phyloP scores from a whole-genome alignment of 2,113 vertebrate genomes.

The Silurus meridionalis region DNA sequence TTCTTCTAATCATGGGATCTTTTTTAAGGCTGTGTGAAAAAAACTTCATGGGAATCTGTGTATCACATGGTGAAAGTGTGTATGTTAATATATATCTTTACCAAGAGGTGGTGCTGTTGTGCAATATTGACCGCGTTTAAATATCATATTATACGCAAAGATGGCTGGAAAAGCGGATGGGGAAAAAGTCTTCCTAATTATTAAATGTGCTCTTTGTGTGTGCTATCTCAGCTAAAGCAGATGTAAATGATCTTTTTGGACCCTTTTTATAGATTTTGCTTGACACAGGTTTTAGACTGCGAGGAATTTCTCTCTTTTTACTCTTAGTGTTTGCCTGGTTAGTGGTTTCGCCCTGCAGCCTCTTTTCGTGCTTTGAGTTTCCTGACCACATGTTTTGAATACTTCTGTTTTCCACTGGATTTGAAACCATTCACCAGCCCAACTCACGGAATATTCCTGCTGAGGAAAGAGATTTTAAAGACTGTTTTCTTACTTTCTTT shows the following conservation, averaged over 20 bases:
- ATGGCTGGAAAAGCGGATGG: not conserved
- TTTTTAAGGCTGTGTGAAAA: not conserved
- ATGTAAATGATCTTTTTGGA: not conserved
- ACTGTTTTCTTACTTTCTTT: slow-evolving; percentile 16
- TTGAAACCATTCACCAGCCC: slow-evolving; percentile 53
- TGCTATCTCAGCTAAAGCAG: not conserved
- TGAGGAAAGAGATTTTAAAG: slow-evolving; percentile 52
- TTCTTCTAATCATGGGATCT: not conserved
- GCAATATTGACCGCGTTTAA: not conserved
- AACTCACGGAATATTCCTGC: slow-evolving; percentile 37
- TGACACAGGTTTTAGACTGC: not conserved
- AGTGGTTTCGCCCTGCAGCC: not conserved
- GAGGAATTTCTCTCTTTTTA: not conserved
- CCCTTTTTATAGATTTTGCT: not conserved
- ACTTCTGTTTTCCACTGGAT: slow-evolving; percentile 42
- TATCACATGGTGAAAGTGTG: not conserved
- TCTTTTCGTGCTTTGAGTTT: slow-evolving; percentile 9
- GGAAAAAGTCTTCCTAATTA: not conserved
- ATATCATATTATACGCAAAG: not conserved
- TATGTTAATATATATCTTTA: not conserved
- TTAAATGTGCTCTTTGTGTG: not conserved
- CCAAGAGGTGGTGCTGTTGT: not conserved
- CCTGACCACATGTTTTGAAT: slow-evolving; percentile 59
- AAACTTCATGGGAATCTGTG: not conserved
- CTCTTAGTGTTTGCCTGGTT: not conserved